phyloP scores from a whole-genome alignment of 2,113 vertebrate species.

The Oreochromis spilurus region DNA sequence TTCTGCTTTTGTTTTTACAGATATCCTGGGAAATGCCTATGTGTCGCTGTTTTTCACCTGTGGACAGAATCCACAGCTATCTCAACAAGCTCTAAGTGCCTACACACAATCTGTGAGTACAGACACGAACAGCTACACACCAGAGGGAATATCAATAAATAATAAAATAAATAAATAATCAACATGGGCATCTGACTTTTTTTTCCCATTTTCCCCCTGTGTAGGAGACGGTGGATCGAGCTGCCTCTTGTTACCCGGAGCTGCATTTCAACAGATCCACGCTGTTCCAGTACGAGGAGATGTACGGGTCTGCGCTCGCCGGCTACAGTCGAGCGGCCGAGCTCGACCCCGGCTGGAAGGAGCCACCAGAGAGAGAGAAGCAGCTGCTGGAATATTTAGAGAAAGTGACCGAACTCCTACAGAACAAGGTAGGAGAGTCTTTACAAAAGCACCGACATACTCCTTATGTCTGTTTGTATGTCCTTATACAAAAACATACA shows the following conservation, averaged over 20 bases:
- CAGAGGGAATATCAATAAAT: too few relatives aligned
- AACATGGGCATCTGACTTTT: not conserved
- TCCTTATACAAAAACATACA: not conserved
- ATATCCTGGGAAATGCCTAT: constrained; percentile 86
- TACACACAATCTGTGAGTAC: constrained; percentile 85
- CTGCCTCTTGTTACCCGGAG: constrained; percentile 80
- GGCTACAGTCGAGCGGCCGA: constrained; percentile 79
- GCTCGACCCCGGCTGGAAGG: constrained; percentile 82
- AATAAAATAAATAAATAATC: not conserved
- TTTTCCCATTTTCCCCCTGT: not conserved
- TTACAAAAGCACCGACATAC: not conserved
- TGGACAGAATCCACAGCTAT: constrained; percentile 85
- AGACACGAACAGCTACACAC: not conserved
- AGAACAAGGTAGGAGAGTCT: constrained; percentile 77
- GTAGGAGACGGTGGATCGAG: constrained; percentile 83
- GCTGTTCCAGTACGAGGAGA: constrained; percentile 88
- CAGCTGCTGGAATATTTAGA: constrained; percentile 81
- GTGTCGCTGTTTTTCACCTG: constrained; percentile 86
- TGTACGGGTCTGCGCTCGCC: constrained; percentile 78
- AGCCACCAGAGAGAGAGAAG: constrained; percentile 75
- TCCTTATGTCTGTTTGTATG: not conserved
- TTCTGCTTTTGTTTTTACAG: constrained; percentile 58
- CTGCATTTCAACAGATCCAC: constrained; percentile 88
- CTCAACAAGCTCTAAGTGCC: constrained; percentile 85
- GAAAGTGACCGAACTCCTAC: constrained; percentile 74